These are phyloP conservation scores for Hemicordylus capensis DNA, from an alignment of 2,113 vertebrate genomes.

Conservation along the genomic window DNA sequence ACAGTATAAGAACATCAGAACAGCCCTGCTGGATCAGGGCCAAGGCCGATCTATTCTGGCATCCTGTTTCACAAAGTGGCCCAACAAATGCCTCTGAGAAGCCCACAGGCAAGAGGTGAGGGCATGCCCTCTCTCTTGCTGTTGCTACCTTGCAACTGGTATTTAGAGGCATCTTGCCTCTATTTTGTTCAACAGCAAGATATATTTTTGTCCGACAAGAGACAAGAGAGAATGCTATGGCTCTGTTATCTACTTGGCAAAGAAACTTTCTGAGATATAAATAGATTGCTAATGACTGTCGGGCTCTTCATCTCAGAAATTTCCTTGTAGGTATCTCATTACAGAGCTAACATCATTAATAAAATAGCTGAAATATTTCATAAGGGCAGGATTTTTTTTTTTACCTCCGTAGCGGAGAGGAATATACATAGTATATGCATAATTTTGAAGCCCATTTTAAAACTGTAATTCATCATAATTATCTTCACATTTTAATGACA, in stretches of 20 bases:
- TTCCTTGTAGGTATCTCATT: constrained; percentile 80
- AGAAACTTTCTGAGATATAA: constrained; percentile 81
- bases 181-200: no score
- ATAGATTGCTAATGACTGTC: constrained; percentile 83
- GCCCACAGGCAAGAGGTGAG: no score
- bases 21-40: no score
- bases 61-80: no score
- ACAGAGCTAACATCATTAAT: constrained; percentile 81
- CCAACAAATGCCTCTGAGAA: no score
- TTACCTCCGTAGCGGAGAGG: constrained; percentile 71
- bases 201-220: constrained; percentile 70
- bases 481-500: constrained; percentile 80
- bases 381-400: constrained; percentile 63
- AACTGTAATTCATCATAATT: constrained; percentile 84
- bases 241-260: constrained; percentile 65
- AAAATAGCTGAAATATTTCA: constrained; percentile 78
- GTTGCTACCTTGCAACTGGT: no score
- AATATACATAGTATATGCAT: constrained; percentile 77
- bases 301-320: constrained; percentile 76
- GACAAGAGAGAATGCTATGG: constrained; percentile 47
- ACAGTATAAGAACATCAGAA: no score
- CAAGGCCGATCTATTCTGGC: no score
- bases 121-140: no score
- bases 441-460: constrained; percentile 77
- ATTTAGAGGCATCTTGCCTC: no score